Conservation (phyloP, 2,797 vertebrate species). For the Peromyscus attwateri region DNA sequence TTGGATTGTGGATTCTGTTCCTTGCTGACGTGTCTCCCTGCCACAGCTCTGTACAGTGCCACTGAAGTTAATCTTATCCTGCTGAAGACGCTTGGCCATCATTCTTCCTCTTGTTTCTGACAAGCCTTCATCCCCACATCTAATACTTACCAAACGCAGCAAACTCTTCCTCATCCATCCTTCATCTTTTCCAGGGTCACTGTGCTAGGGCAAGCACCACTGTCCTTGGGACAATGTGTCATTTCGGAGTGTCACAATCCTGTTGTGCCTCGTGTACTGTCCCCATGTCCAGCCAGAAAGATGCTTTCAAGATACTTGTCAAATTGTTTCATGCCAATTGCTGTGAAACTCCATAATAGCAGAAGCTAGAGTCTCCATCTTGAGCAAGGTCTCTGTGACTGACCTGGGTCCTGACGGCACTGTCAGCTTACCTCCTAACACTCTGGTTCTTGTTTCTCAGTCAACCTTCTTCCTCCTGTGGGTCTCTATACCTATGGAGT, state of each 20-base stretch:
- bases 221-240: neutral
- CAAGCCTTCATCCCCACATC: neutral
- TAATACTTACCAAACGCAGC: neutral
- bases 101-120: neutral
- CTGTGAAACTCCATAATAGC: neutral
- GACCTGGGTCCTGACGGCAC: neutral
- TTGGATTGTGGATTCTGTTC: slow-evolving; percentile 13
- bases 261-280: neutral
- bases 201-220: neutral
- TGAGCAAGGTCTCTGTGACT: neutral
- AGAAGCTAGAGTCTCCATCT: neutral
- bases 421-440: neutral
- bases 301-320: rapidly evolving
- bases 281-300: neutral
- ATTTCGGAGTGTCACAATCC: neutral
- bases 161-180: neutral
- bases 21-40: neutral
- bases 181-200: neutral
- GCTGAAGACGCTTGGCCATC: rapidly evolving
- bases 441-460: neutral
- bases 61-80: slow-evolving; percentile 10
- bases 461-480: neutral
- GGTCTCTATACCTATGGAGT: neutral
- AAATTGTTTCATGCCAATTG: too few species aligned
- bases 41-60: neutral